These are phyloP conservation scores for Ceratina calcarata DNA, from an alignment of 1,140 invertebrate species.

Conservation along the genomic window DNA sequence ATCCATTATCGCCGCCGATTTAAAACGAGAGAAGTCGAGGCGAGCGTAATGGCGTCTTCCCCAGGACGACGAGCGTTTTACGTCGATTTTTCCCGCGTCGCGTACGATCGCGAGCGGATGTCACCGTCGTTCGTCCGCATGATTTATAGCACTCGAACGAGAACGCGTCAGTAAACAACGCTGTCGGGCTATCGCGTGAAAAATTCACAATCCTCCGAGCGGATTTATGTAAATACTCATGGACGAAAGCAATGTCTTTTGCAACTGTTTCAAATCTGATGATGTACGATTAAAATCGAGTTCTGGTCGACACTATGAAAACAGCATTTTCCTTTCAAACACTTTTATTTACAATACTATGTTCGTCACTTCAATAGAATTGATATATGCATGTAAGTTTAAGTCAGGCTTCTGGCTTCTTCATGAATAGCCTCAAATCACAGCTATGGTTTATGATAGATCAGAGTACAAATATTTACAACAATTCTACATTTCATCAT, in stretches of 20 bases:
- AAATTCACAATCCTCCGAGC: neutral
- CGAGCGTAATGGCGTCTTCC: neutral
- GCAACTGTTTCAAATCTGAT: neutral
- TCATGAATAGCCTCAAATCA: too few relatives aligned
- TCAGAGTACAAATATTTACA: too few relatives aligned
- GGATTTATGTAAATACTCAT: conserved; percentile 13
- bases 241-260: neutral
- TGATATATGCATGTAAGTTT: too few relatives aligned
- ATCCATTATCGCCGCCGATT: conserved; percentile 26
- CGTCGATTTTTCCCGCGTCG: conserved; percentile 26
- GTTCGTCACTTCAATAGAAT: too few relatives aligned
- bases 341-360: too few relatives aligned
- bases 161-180: conserved; percentile 34
- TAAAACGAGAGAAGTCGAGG: conserved; percentile 2
- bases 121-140: conserved; percentile 12
- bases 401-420: too few relatives aligned
- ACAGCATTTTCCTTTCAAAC: too few relatives aligned
- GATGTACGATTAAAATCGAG: too few relatives aligned
- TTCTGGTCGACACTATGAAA: too few relatives aligned
- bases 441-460: too few relatives aligned
- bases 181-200: neutral
- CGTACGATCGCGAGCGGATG: conserved; percentile 12
- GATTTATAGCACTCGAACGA: conserved; percentile 36
- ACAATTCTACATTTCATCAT: too few relatives aligned
- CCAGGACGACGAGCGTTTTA: neutral